Conservation (phyloP, 1,140 invertebrate species). For the Ceratina australensis region DNA sequence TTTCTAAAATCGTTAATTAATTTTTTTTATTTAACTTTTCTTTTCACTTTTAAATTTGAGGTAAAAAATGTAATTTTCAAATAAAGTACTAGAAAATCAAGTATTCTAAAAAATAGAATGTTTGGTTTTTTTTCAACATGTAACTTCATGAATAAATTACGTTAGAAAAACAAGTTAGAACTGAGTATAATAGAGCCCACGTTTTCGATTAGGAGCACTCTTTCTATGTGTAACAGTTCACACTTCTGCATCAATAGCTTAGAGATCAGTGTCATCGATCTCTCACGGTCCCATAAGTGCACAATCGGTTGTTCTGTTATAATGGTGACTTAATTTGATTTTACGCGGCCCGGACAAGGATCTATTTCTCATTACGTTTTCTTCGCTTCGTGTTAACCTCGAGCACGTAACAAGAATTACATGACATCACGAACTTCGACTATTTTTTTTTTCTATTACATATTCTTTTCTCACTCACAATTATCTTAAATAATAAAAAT, state of each 20-base stretch:
- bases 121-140: too few relatives aligned
- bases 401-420: conserved; percentile 2
- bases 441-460: too few relatives aligned
- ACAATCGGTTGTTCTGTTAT: background rate
- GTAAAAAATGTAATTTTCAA: too few relatives aligned
- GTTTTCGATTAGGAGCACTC: background rate
- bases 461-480: too few relatives aligned
- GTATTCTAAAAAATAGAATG: too few relatives aligned
- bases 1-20: too few relatives aligned
- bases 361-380: background rate
- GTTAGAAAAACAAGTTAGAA: background rate
- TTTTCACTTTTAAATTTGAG: too few relatives aligned
- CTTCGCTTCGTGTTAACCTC: background rate
- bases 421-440: background rate
- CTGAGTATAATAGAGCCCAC: background rate
- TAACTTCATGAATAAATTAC: too few relatives aligned
- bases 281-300: background rate
- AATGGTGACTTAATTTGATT: conserved; percentile 12
- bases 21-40: too few relatives aligned
- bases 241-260: background rate
- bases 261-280: conserved; percentile 12
- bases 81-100: too few relatives aligned
- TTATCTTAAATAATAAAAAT: too few relatives aligned
- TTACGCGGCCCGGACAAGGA: background rate
- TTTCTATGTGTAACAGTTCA: background rate